Evolutionary conservation across 2,113 vertebrate species (phyloP).

Genomic region (Lepisosteus oculatus): DNA sequence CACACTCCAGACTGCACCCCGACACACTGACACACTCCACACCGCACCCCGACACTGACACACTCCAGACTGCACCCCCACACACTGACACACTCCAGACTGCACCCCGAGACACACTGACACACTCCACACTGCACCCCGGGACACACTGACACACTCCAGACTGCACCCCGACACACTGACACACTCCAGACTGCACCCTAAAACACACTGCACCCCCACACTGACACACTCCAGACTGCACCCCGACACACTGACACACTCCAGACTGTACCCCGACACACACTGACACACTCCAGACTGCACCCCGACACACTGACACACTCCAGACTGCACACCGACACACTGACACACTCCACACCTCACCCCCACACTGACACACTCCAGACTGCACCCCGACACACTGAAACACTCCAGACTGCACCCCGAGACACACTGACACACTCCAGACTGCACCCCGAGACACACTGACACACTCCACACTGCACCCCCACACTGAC

Average conservation of each 20-base stretch:
- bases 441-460: background rate
- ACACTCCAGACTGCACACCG: background rate
- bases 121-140: constrained; percentile 43
- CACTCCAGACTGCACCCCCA: constrained; percentile 48
- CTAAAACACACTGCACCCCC: background rate
- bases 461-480: background rate
- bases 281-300: background rate
- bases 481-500: background rate
- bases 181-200: background rate
- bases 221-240: constrained; percentile 26
- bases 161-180: constrained; percentile 14
- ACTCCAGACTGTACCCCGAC: background rate
- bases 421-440: constrained; percentile 32
- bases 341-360: constrained; percentile 26
- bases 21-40: background rate
- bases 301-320: background rate
- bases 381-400: constrained; percentile 35
- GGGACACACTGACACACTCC: constrained; percentile 52
- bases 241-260: constrained; percentile 37
- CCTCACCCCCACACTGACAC: constrained; percentile 52
- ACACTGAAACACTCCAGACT: background rate
- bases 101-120: constrained; percentile 51
- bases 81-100: constrained; percentile 48
- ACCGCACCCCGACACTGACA: background rate
- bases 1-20: background rate